A percentile compares a stretch with the other conserved stretches of the same genome.
phyloP scores from a whole-genome alignment of 2,113 vertebrate genomes.

The Lamprotornis superbus region DNA sequence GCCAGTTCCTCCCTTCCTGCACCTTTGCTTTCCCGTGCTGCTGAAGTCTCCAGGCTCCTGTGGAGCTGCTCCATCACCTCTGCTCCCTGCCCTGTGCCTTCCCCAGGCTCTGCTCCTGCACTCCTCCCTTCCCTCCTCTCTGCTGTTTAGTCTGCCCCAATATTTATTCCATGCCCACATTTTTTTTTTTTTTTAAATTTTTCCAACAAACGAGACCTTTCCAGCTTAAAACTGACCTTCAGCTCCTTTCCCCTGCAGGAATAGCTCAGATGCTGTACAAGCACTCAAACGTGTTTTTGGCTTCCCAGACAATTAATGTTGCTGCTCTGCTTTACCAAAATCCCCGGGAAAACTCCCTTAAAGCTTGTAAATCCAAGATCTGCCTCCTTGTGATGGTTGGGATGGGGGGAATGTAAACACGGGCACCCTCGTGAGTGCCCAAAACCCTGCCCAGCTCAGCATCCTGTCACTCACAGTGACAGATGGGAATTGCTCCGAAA shows the following conservation, averaged over 20 bases:
- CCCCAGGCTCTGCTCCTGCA: not conserved
- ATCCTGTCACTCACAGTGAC: not conserved
- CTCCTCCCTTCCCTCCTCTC: accelerated
- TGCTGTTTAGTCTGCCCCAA: not conserved
- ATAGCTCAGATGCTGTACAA: not conserved
- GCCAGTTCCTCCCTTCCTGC: not conserved
- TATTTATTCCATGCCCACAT: accelerated
- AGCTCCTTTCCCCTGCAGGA: not conserved
- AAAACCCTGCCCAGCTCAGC: not conserved
- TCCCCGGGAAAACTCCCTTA: not conserved
- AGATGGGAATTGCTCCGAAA: not conserved
- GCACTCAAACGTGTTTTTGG: not conserved
- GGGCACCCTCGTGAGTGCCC: not conserved
- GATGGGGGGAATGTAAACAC: not conserved
- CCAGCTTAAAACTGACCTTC: not conserved
- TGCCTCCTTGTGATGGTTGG: not conserved
- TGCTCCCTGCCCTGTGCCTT: not conserved
- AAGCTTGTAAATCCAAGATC: not conserved
- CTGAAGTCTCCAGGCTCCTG: not conserved
- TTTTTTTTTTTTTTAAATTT: not conserved
- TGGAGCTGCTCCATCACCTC: not conserved
- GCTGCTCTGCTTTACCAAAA: not conserved
- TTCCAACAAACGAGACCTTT: not conserved
- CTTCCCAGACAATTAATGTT: not conserved
- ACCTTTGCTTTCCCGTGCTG: not conserved